Conservation (phyloP, 2,888 invertebrate species). For the Hydropsyche betteni region DNA sequence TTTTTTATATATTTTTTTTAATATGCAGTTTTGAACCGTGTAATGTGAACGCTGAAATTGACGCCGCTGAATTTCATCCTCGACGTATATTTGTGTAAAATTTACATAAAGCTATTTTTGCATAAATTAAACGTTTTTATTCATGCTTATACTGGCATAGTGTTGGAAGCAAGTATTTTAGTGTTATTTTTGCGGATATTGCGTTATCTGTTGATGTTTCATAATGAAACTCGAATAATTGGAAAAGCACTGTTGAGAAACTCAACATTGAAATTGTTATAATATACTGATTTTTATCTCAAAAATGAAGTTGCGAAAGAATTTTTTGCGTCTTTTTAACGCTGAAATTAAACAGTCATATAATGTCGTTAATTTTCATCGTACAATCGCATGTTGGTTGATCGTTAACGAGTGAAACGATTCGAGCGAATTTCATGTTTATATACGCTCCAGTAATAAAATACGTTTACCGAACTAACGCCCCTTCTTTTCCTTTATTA, state of each 20-base stretch:
- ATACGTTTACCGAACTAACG: constrained; percentile 5
- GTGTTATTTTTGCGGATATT: too few relatives aligned
- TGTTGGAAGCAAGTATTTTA: too few relatives aligned
- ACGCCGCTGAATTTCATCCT: too few relatives aligned
- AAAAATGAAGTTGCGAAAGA: not conserved
- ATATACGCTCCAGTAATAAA: constrained; percentile 10
- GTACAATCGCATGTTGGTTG: constrained; percentile 3
- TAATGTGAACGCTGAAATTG: too few relatives aligned
- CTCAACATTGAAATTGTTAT: not conserved
- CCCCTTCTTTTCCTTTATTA: constrained; percentile 10
- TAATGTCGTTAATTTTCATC: constrained; percentile 24
- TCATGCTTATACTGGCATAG: too few relatives aligned
- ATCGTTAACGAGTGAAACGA: constrained; percentile 15
- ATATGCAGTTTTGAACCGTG: too few relatives aligned
- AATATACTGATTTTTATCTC: constrained; percentile 14
- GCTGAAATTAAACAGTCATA: constrained; percentile 18
- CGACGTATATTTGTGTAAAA: too few relatives aligned
- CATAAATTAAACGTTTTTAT: too few relatives aligned
- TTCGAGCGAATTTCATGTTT: constrained; percentile 9
- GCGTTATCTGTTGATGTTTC: too few relatives aligned
- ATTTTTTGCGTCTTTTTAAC: not conserved
- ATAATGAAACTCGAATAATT: not conserved
- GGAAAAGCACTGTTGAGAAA: not conserved
- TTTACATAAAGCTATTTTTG: too few relatives aligned
- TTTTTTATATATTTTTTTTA: too few relatives aligned